These are phyloP conservation scores for Belonocnema kinseyi DNA, from an alignment of 1,140 invertebrate species.

Conservation along the genomic window DNA sequence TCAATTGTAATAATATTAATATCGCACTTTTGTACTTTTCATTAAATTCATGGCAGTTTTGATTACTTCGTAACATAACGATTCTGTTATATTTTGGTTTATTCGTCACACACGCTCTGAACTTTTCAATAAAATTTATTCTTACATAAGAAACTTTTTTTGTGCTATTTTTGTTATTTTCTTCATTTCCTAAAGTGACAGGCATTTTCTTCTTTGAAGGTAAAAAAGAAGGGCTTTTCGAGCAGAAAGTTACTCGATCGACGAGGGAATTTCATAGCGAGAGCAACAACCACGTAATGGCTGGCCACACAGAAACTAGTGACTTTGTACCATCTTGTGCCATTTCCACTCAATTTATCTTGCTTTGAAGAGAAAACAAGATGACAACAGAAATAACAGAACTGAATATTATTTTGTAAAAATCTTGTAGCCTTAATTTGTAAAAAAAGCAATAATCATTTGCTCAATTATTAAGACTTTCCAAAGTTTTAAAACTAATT, in stretches of 20 bases:
- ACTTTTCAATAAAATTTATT: slow-evolving; percentile 12
- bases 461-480: too few relatives aligned
- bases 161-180: not conserved
- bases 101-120: not conserved
- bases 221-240: slow-evolving; percentile 24
- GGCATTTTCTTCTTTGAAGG: slow-evolving; percentile 7
- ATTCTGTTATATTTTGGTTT: not conserved
- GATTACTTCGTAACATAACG: not conserved
- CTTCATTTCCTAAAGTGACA: slow-evolving; percentile 16
- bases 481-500: too few relatives aligned
- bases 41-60: too few relatives aligned
- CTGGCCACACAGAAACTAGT: slow-evolving; percentile 20
- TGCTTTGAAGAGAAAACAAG: slow-evolving; percentile 20
- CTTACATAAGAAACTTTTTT: not conserved
- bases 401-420: slow-evolving; percentile 8
- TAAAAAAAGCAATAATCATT: not conserved
- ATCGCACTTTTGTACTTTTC: not conserved
- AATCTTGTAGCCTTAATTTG: not conserved
- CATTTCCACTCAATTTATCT: slow-evolving; percentile 43
- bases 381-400: slow-evolving; percentile 3
- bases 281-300: slow-evolving; percentile 34
- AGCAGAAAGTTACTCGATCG: slow-evolving; percentile 27
- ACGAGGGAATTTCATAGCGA: slow-evolving; percentile 20
- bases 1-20: not conserved
- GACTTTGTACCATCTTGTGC: slow-evolving; percentile 11